These are phyloP conservation scores for Manis javanica DNA, from an alignment of 2,797 vertebrate species.

Conservation along the genomic window DNA sequence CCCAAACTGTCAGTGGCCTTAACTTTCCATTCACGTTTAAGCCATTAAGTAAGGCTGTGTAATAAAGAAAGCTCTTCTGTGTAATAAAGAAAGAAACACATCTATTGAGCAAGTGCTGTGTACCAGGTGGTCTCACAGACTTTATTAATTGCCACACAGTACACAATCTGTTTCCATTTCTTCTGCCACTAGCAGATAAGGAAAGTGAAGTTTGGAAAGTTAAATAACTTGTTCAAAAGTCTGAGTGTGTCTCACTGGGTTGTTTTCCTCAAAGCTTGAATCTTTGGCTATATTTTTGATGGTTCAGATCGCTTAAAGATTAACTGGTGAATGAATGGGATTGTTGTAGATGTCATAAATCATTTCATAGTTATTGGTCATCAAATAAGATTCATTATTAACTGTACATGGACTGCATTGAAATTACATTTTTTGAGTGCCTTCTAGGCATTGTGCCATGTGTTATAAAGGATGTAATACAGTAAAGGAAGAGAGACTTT, in stretches of 20 bases:
- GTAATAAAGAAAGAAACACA: constrained; percentile 12
- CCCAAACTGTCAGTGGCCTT: background rate
- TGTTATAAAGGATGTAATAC: background rate
- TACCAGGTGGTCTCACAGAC: background rate
- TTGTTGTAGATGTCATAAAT: constrained; percentile 38
- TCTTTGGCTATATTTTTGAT: constrained; percentile 22
- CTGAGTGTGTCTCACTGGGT: background rate
- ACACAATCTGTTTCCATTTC: background rate
- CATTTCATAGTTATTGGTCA: background rate
- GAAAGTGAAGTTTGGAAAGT: constrained; percentile 30
- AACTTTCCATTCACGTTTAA: background rate
- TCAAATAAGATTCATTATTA: constrained; percentile 32
- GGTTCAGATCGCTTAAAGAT: constrained; percentile 30
- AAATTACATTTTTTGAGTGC: constrained; percentile 42
- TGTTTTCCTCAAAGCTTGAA: constrained; percentile 27
- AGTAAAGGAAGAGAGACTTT: background rate
- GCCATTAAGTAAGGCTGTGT: background rate
- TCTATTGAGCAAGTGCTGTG: background rate
- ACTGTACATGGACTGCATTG: background rate
- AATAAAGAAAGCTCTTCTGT: background rate
- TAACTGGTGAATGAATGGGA: constrained; percentile 34
- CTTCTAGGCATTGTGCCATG: background rate
- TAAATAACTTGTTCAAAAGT: constrained; percentile 23
- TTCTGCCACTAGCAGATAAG: background rate
- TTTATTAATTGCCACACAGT: background rate